Evolutionary conservation across 2,797 vertebrate genomes (phyloP), one percentile per base, ranked within the genome.

Genomic region (Acanthopagrus latus): DNA sequence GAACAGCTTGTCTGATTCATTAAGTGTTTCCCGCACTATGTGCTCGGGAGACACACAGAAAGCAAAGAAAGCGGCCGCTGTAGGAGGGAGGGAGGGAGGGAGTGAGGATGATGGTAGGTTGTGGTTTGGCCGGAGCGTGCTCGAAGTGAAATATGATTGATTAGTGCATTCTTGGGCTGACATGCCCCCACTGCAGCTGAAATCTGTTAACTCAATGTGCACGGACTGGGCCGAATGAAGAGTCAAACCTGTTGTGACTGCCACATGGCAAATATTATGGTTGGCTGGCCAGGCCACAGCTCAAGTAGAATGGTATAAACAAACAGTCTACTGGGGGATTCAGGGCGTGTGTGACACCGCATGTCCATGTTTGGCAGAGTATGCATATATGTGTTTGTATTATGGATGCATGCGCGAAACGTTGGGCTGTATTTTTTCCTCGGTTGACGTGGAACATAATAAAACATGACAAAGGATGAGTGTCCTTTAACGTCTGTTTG

Each of bases 1-100:
- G 92, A 92, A 92, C 91, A 91, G 89, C 91, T 92, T 88, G 89
- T 93, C 91, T 92, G 89, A 92, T 94, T 95, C 93, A 95, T 93
- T 94, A 95, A 90, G 84, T 82, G 56, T 90, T 89, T 86, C 70
- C 92, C 57, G 70, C 83, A 80, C 80, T 79, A 51, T 89, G 86
- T 77, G 87, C 92, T 93, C 87, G 79, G 52, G 88, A 92, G 92
- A 87, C 88, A 83, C 71, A 71, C 59, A 84, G 62, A 83, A 84
- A 86, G 85, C 80, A 81, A 73, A 89, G 86, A 88, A 80, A 83
- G 78, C 74, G 71, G 73, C 76, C 86, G 78, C 74, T 69, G 77
- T 76, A 66, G 82, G 62, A 80, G 27, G 27, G 27, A 27, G 27
- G 27, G 27, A 3, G 72, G 73, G 69, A 81, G 84, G 83, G 72